These are phyloP conservation scores for Burhinus oedicnemus DNA, from an alignment of 2,113 vertebrate species.

Conservation along the genomic window DNA sequence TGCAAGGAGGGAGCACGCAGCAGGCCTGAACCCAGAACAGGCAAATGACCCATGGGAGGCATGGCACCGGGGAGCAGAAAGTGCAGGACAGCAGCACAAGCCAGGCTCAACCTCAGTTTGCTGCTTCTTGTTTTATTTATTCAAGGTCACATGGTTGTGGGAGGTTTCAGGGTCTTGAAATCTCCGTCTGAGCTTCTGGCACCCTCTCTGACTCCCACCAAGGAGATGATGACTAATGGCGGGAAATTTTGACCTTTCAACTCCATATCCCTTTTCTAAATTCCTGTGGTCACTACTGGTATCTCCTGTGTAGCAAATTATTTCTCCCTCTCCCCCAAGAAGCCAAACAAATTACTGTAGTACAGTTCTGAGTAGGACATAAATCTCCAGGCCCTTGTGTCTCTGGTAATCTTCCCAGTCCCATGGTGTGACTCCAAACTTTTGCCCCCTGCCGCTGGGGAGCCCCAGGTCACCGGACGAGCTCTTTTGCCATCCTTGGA, in stretches of 20 bases:
- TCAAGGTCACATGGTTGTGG: background rate
- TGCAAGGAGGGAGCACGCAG: background rate
- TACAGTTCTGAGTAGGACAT: background rate
- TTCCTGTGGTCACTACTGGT: constrained; percentile 49
- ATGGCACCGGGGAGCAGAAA: background rate
- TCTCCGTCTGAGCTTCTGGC: constrained; percentile 10
- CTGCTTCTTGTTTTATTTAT: background rate
- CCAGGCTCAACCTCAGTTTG: background rate
- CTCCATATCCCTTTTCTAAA: constrained; percentile 55
- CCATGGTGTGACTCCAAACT: background rate
- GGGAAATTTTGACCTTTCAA: constrained; percentile 52
- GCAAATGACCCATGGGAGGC: background rate
- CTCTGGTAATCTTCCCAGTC: constrained; percentile 17
- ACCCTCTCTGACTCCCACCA: background rate
- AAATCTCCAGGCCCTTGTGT: constrained; percentile 13
- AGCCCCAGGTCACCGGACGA: constrained; percentile 37
- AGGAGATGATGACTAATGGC: constrained; percentile 19
- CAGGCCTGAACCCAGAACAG: background rate
- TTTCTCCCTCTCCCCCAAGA: background rate
- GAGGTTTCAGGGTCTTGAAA: background rate
- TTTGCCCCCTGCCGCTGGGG: background rate
- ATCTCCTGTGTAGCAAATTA: constrained; percentile 39
- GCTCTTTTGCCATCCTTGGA: constrained; percentile 66
- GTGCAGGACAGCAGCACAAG: background rate
- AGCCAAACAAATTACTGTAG: constrained; percentile 39